phyloP scores from a whole-genome alignment of 2,113 vertebrate species.

The Guaruba guarouba region DNA sequence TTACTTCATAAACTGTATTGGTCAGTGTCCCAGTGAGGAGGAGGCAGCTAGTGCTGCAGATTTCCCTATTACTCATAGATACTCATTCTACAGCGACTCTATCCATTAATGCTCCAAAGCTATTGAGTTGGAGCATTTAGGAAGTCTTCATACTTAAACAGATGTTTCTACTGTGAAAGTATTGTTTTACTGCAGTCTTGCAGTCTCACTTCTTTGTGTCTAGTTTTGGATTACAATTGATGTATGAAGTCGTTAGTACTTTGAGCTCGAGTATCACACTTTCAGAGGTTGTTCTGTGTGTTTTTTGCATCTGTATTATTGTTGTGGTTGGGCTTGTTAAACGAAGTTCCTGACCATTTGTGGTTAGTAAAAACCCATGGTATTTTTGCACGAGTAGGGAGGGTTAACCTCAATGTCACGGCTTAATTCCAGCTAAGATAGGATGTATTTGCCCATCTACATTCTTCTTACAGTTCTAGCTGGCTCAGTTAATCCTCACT shows the following conservation, averaged over 20 bases:
- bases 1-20: constrained; percentile 28
- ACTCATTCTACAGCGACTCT: background rate
- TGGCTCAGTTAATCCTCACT: background rate
- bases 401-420: constrained; percentile 43
- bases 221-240: background rate
- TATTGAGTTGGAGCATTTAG: constrained; percentile 18
- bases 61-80: constrained; percentile 14
- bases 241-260: background rate
- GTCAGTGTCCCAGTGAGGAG: constrained; percentile 34
- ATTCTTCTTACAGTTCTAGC: constrained; percentile 2
- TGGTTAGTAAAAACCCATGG: constrained; percentile 21
- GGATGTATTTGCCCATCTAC: constrained; percentile 11
- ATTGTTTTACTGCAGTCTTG: background rate
- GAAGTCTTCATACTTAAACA: constrained; percentile 1
- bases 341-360: constrained; percentile 9
- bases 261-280: background rate
- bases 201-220: background rate
- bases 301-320: constrained; percentile 10
- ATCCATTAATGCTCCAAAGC: background rate
- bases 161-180: background rate
- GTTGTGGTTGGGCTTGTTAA: constrained; percentile 3
- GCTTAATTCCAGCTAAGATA: constrained; percentile 36
- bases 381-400: constrained; percentile 20
- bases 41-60: background rate
- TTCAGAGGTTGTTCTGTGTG: background rate